Conservation (phyloP, 2,113 vertebrate genomes). For the Rhinoderma darwinii region DNA sequence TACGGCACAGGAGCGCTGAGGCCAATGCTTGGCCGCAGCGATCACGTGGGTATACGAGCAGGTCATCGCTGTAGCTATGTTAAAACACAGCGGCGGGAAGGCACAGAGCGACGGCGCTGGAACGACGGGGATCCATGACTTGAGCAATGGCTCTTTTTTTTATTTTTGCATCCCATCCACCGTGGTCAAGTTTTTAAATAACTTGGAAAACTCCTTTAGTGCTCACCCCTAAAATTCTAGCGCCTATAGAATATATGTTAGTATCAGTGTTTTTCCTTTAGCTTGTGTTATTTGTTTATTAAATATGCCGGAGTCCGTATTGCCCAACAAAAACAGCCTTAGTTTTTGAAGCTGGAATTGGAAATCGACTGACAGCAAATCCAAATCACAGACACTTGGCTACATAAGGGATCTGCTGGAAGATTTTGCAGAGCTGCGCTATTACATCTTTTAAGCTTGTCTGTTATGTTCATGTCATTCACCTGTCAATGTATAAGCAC, state of each 20-base stretch:
- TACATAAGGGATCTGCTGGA: background rate
- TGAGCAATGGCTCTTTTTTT: too few species aligned
- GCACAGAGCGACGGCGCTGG: too few species aligned
- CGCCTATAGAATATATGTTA: background rate
- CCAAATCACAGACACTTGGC: background rate
- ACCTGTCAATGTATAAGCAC: background rate
- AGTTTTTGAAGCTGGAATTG: background rate
- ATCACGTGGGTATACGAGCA: too few species aligned
- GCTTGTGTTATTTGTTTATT: background rate
- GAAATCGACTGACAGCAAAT: background rate
- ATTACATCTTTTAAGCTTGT: background rate
- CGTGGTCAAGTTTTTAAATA: too few species aligned
- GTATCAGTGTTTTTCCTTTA: background rate
- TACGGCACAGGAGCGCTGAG: too few species aligned
- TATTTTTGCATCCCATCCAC: too few species aligned
- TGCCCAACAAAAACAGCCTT: background rate
- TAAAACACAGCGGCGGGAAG: too few species aligned
- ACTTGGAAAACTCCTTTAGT: too few species aligned
- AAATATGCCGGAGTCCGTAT: background rate
- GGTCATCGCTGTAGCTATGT: too few species aligned
- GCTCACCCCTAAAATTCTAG: too few species aligned
- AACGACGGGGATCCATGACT: too few species aligned
- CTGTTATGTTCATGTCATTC: conserved; percentile 13
- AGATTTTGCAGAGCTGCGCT: background rate
- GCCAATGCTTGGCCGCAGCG: too few species aligned